Percentiles rank a stretch among this genome's conserved stretches.
Evolutionary conservation across 2,797 vertebrate species (phyloP).

Genomic region (Squalus acanthias): DNA sequence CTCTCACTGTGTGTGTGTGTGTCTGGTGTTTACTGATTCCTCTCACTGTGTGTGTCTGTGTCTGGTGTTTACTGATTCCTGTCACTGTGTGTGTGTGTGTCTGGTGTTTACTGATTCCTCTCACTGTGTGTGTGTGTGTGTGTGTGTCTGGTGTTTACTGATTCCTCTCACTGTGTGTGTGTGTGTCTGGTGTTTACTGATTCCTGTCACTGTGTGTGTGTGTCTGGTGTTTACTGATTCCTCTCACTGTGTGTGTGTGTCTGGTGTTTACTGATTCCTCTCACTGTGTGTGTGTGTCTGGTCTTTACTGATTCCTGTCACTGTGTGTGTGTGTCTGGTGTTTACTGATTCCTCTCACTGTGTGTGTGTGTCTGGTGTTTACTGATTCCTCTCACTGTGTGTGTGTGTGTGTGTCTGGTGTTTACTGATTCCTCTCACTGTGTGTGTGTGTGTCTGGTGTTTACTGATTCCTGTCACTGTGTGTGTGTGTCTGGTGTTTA

Average conservation of each 20-base stretch:
- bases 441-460: neutral
- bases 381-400: constrained; percentile 41
- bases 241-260: neutral
- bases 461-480: no score
- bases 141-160: neutral
- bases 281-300: neutral
- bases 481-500: neutral
- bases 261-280: neutral
- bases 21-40: no score
- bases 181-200: neutral
- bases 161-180: no score
- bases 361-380: no score
- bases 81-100: neutral
- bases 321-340: neutral
- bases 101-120: neutral
- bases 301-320: no score
- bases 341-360: no score
- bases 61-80: no score
- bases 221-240: no score
- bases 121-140: neutral
- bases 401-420: no score
- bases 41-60: neutral
- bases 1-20: neutral
- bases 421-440: neutral
- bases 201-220: no score